Conservation (phyloP, 2,113 vertebrate species). For the Hyperopisus bebe region DNA sequence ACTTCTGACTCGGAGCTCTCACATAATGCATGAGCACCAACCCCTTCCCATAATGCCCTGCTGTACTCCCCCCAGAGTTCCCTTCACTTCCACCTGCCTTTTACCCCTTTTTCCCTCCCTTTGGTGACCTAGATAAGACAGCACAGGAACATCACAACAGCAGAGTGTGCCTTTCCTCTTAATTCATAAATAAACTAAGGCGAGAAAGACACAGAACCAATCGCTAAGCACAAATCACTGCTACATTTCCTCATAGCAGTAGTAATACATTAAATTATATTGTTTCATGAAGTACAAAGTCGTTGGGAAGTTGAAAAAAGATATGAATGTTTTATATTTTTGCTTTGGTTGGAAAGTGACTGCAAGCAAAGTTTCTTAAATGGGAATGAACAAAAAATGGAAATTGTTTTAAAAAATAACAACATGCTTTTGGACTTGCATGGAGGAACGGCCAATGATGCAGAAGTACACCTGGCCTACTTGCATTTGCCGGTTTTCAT, state of each 20-base stretch:
- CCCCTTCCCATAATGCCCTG: not conserved
- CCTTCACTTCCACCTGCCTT: not conserved
- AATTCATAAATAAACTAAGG: not conserved
- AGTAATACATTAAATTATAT: not conserved
- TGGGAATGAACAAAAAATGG: not conserved
- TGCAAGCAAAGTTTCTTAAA: not conserved
- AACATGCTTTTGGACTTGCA: not conserved
- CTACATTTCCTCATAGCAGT: not conserved
- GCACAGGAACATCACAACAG: not conserved
- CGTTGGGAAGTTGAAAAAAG: not conserved
- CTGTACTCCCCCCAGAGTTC: not conserved
- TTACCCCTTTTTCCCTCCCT: not conserved
- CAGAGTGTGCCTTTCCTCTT: not conserved
- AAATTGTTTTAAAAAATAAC: not conserved
- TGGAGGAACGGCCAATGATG: not conserved
- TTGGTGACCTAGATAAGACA: constrained; percentile 3
- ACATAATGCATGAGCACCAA: not conserved
- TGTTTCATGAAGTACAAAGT: not conserved
- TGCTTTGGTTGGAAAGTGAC: not conserved
- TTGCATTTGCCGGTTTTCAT: not conserved
- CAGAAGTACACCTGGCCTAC: not conserved
- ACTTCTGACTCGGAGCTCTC: not conserved
- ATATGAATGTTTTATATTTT: not conserved
- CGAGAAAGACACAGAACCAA: not conserved
- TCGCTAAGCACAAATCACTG: not conserved